Conservation (phyloP, 2,113 vertebrate species). For the Rattus norvegicus region GRCr8 NC_086021.1:141057501-141058000, state of each 20-base stretch:
- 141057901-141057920: not conserved
- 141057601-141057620: slow-evolving; percentile 50
- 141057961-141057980: not conserved
- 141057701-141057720: slow-evolving; percentile 47
- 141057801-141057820: not conserved
- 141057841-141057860: slow-evolving; percentile 46
- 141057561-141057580: not conserved
- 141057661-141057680: not conserved
- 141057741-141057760: not conserved
- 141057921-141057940: not conserved
- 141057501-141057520: not conserved
- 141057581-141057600: slow-evolving; percentile 47
- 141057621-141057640: slow-evolving; percentile 58
- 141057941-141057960: slow-evolving; percentile 16
- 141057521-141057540: slow-evolving; percentile 7
- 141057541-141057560: slow-evolving; percentile 3
- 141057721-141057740: slow-evolving; percentile 7
- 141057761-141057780: slow-evolving; percentile 12
- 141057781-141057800: not conserved
- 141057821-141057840: not conserved
- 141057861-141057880: not conserved
- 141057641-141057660: not conserved
- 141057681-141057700: slow-evolving; percentile 31
- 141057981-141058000: not conserved
- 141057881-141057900: not conserved